phyloP scores from a whole-genome alignment of 2,888 invertebrate species.

The Philhelius pedissequus region DNA sequence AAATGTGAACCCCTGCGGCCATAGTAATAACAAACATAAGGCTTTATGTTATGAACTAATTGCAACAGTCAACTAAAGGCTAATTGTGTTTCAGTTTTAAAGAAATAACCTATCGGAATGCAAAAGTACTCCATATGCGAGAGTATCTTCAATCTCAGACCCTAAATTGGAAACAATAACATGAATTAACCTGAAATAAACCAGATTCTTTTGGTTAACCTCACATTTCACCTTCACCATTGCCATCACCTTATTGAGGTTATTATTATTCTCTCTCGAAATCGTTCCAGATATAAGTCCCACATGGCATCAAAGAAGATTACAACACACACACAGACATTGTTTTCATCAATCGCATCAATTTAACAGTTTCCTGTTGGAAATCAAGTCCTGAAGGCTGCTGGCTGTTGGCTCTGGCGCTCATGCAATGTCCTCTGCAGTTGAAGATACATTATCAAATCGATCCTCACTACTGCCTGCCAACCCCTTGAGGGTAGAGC shows the following conservation, averaged over 20 bases:
- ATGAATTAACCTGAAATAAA: slow-evolving; percentile 13
- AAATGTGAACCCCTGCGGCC: too few species aligned
- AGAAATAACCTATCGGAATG: slow-evolving; percentile 35
- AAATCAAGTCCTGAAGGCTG: slow-evolving; percentile 52
- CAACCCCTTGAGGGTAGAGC: slow-evolving; percentile 47
- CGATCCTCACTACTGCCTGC: slow-evolving; percentile 41
- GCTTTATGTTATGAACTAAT: too few species aligned
- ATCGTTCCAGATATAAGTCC: not conserved
- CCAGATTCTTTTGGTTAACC: slow-evolving; percentile 46
- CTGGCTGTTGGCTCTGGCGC: not conserved
- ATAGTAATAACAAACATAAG: too few species aligned
- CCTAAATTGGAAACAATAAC: not conserved
- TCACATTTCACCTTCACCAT: slow-evolving; percentile 52
- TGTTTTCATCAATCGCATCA: slow-evolving; percentile 47
- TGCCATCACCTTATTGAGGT: slow-evolving; percentile 29
- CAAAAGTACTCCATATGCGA: not conserved
- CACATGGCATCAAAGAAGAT: slow-evolving; percentile 15
- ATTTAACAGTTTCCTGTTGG: slow-evolving; percentile 42
- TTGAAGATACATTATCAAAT: slow-evolving; percentile 23
- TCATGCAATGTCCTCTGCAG: not conserved
- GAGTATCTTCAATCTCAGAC: slow-evolving; percentile 28
- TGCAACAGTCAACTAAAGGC: too few species aligned
- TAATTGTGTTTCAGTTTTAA: too few species aligned
- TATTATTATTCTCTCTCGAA: not conserved
- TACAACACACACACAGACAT: not conserved